Evolutionary conservation across 2,888 invertebrate genomes (phyloP), one percentile per base, ranked within the genome.

Genomic region (Lochmaea capreae): DNA sequence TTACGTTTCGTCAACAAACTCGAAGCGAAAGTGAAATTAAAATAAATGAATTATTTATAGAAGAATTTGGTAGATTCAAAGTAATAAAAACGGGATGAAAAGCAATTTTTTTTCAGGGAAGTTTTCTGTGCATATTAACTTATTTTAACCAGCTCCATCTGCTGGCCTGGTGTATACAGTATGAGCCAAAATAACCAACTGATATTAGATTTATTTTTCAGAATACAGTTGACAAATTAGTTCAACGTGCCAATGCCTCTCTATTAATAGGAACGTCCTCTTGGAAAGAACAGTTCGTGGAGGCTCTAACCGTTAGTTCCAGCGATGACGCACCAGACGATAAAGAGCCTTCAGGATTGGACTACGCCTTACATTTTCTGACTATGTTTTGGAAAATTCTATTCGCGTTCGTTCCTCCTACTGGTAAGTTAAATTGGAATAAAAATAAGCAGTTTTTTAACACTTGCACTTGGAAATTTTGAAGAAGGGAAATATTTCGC

Each of bases 261-360:
- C 91, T 98, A 78, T 92, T 98, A 78, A 92, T 95, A 80, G 94
- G 99, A 75, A 98, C 99, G 18, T 97, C 97, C n/a, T 97, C 98
- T 0, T 99, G 99, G 99, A 96, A 95, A 87, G 99, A 99, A 85
- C 99, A 99, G 88, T 99, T 99, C 87, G 90, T 95, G 83, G 99
- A 99, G 88, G 99, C 99, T 54, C 89, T 99, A 78, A 97, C 97
- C 59, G 98, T 99, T 67, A 95, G 93, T 84, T 92, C 97, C 84
- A 97, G 97, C 92, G 90, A 90, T 72, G 90, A 89, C 52, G 89
- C 87, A n/a, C 22, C 85, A 3, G 88, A 87, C 61, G 90, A 91
- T 68, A 90, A 93, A 85, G 90, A 93, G 79, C 98, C 97, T 16
- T 95, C 96, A 33, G 94, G 94, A 83, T 90, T 92, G 76, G 99